Evolutionary conservation across 53 echinoderm and acorn worm genomes (phyloP).

Genomic region (Holothuria leucospilota): DNA sequence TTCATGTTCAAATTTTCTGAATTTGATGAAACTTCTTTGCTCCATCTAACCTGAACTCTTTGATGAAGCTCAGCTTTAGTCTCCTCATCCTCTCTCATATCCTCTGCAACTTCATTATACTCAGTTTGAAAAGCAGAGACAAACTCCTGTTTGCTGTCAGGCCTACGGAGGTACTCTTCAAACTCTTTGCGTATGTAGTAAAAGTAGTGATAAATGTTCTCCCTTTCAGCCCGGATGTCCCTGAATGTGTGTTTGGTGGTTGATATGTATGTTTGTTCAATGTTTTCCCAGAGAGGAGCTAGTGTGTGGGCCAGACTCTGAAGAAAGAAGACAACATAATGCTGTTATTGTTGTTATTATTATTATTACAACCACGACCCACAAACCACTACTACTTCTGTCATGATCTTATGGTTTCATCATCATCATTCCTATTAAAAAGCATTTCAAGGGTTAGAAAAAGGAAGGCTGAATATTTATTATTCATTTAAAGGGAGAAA

Average conservation of each 20-base stretch:
- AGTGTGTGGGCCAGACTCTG: constrained; percentile 82
- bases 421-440: no score
- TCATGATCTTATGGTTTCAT: no score
- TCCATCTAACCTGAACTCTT: constrained; percentile 78
- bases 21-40: not conserved
- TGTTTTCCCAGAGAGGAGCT: constrained; percentile 97
- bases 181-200: constrained; percentile 91
- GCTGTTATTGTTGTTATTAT: no score
- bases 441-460: no score
- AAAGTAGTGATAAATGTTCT: constrained; percentile 97
- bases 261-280: constrained; percentile 88
- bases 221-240: constrained; percentile 82
- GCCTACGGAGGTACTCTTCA: constrained; percentile 85
- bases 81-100: constrained; percentile 97
- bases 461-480: no score
- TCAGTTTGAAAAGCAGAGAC: constrained; percentile 88
- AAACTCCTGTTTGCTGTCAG: constrained; percentile 93
- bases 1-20: no score
- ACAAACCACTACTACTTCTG: no score
- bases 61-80: constrained; percentile 96
- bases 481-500: no score
- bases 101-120: constrained; percentile 94
- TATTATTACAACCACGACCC: no score
- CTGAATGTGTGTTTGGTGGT: constrained; percentile 88
- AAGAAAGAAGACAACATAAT: not conserved